These are phyloP conservation scores for Spodoptera frugiperda DNA, from an alignment of 1,140 invertebrate species.

Conservation along the genomic window DNA sequence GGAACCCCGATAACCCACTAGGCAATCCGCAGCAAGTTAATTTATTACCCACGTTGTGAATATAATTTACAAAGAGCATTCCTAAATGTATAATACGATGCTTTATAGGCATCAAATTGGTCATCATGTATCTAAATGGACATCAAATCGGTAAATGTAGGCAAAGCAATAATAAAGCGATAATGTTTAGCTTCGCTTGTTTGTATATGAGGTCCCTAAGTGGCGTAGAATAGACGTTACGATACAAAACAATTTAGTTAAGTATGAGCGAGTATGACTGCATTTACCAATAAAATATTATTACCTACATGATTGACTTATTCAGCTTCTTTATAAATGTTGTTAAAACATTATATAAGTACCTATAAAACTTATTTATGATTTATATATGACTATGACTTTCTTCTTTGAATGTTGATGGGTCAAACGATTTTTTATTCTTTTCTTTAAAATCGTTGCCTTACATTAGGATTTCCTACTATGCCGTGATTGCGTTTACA, in stretches of 20 bases:
- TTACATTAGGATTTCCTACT: too few relatives aligned
- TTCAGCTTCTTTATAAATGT: slow-evolving; percentile 22
- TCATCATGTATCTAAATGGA: neutral
- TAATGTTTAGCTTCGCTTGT: slow-evolving; percentile 33
- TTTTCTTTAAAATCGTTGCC: too few relatives aligned
- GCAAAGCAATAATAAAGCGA: slow-evolving; percentile 9
- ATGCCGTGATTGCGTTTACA: too few relatives aligned
- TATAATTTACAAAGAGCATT: too few relatives aligned
- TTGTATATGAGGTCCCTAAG: slow-evolving; percentile 1
- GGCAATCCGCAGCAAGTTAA: too few relatives aligned
- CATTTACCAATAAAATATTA: slow-evolving; percentile 29
- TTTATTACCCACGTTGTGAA: too few relatives aligned
- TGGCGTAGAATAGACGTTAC: slow-evolving; percentile 38
- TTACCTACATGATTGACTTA: neutral
- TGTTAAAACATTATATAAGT: neutral
- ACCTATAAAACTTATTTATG: too few relatives aligned
- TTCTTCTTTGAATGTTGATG: neutral
- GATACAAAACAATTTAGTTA: slow-evolving; percentile 37
- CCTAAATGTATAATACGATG: too few relatives aligned
- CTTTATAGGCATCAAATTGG: too few relatives aligned
- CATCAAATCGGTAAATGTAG: slow-evolving; percentile 25
- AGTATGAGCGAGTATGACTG: slow-evolving; percentile 14
- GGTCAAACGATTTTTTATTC: too few relatives aligned
- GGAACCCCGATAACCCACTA: too few relatives aligned
- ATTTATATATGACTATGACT: too few relatives aligned